Evolutionary conservation across 2,113 vertebrate genomes (phyloP).

Genomic region (Erythrocercus mccallii): DNA sequence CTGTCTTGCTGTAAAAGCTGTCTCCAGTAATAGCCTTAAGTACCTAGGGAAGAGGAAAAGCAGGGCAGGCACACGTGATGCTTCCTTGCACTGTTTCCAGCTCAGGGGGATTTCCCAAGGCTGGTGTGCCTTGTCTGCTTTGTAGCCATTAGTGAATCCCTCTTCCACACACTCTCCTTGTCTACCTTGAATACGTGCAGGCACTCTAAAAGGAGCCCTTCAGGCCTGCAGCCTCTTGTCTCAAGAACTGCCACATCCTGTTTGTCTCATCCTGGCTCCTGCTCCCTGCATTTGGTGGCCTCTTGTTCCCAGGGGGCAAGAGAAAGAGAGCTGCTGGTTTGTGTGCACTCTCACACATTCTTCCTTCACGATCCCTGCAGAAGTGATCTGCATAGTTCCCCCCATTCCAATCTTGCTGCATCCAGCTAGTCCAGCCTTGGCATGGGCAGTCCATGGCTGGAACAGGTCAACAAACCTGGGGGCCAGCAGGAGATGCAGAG

Average conservation of each 20-base stretch:
- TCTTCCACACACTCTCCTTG: background rate
- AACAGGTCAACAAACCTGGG: background rate
- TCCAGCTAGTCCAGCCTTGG: background rate
- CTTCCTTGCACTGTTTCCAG: background rate
- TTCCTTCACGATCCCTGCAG: background rate
- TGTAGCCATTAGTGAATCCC: background rate
- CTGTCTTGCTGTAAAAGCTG: background rate
- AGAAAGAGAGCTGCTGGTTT: background rate
- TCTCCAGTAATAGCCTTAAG: background rate
- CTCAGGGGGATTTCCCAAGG: background rate
- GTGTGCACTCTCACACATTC: background rate
- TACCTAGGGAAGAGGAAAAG: background rate
- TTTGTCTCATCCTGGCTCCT: background rate
- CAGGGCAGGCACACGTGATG: background rate
- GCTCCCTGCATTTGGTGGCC: background rate
- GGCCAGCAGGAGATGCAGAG: background rate
- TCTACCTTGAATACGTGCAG: background rate
- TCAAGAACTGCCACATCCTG: background rate
- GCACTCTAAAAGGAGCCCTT: background rate
- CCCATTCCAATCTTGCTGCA: background rate
- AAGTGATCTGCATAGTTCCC: background rate
- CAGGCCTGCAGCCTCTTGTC: background rate
- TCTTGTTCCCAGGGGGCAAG: background rate
- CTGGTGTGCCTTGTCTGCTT: background rate
- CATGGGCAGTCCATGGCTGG: background rate